These are phyloP conservation scores for Protodeltote pygarga DNA, from an alignment of 2,888 invertebrate species.

Conservation along the genomic window DNA sequence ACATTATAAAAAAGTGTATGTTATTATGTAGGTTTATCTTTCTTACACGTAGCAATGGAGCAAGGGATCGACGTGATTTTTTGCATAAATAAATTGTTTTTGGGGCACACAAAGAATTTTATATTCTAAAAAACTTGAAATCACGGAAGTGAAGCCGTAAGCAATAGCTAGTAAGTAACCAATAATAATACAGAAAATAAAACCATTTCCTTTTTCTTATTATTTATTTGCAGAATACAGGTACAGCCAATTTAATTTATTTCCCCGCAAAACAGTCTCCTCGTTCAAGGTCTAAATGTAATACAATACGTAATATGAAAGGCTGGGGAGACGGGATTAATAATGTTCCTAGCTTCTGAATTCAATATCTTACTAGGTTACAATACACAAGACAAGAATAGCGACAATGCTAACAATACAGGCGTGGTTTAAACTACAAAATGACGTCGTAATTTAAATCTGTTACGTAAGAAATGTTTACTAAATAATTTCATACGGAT, in stretches of 20 bases:
- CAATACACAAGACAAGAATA: slow-evolving; percentile 4
- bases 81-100: no score
- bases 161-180: no score
- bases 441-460: not conserved
- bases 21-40: no score
- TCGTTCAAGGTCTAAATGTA: slow-evolving; percentile 26
- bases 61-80: no score
- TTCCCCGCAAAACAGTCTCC: slow-evolving; percentile 3
- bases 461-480: not conserved
- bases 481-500: no score
- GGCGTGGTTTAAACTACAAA: not conserved
- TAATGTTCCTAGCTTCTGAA: slow-evolving; percentile 35
- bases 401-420: not conserved
- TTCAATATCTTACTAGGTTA: slow-evolving; percentile 38
- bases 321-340: slow-evolving; percentile 32
- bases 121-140: no score
- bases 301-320: slow-evolving; percentile 33
- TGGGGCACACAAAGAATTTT: no score
- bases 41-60: no score
- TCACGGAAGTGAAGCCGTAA: no score
- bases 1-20: no score
- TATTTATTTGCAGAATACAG: no score
- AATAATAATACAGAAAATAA: slow-evolving; percentile 1
- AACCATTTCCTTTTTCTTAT: no score
- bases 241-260: slow-evolving; percentile 1